A percentile compares a stretch with the other conserved stretches of the same genome.
phyloP scores from a whole-genome alignment of 2,113 vertebrate genomes.

The Felis chaus region DNA sequence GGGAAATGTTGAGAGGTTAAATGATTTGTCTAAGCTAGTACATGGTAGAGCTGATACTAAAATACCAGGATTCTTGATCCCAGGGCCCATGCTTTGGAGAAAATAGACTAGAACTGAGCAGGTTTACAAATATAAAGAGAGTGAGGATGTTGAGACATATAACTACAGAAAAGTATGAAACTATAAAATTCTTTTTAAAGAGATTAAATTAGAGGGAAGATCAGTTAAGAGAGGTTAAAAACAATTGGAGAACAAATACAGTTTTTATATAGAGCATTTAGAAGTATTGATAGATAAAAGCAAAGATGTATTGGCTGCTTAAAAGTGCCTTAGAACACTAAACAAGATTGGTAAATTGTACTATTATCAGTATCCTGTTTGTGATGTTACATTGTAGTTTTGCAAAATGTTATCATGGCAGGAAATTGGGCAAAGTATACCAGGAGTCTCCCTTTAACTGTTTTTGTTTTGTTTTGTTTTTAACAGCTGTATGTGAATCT shows the following conservation, averaged over 20 bases:
- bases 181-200: neutral
- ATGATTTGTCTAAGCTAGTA: neutral
- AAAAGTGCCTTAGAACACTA: neutral
- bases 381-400: neutral
- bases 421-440: neutral
- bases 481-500: neutral
- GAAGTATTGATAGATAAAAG: conserved; percentile 10
- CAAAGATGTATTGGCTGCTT: neutral
- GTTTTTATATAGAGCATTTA: neutral
- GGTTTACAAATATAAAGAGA: neutral
- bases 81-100: neutral
- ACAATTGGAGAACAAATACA: neutral
- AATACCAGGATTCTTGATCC: conserved; percentile 13
- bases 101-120: neutral
- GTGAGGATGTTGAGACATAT: neutral
- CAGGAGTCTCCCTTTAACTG: neutral
- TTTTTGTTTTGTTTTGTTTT: neutral
- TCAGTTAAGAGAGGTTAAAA: neutral
- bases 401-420: neutral
- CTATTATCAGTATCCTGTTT: neutral
- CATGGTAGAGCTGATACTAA: neutral
- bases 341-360: neutral
- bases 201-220: neutral
- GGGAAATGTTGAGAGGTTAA: neutral
- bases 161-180: neutral